These are phyloP conservation scores for Cepphus grylle DNA, from an alignment of 2,113 vertebrate genomes.

Conservation along the genomic window DNA sequence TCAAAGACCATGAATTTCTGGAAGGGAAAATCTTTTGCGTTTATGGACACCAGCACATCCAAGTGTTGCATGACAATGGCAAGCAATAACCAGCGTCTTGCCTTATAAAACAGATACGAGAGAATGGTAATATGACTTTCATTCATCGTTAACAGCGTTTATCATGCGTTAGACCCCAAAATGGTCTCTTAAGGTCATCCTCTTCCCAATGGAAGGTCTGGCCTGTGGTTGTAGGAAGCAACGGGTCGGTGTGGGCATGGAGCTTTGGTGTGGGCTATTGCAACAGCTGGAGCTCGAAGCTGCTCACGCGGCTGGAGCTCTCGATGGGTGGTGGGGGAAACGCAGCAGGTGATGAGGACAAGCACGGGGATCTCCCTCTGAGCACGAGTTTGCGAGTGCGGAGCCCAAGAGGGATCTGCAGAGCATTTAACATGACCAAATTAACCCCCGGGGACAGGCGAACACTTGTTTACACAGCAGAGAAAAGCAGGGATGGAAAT, in stretches of 20 bases:
- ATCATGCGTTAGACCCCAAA: not conserved
- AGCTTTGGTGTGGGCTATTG: not conserved
- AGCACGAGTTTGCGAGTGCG: not conserved
- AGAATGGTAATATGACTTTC: not conserved
- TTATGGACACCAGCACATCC: not conserved
- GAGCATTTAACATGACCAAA: conserved; percentile 58
- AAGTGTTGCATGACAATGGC: not conserved
- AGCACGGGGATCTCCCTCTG: not conserved
- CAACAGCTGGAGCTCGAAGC: not conserved
- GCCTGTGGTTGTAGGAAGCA: not conserved
- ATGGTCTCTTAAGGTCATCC: not conserved
- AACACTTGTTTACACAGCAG: conserved; percentile 74
- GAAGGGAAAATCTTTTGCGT: not conserved
- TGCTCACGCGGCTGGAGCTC: not conserved
- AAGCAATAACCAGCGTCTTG: not conserved
- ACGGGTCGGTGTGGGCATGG: not conserved
- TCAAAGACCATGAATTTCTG: not conserved
- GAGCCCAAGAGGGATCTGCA: conserved; percentile 30
- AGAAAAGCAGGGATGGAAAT: conserved; percentile 70
- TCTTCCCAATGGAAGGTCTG: not conserved
- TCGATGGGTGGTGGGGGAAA: not conserved
- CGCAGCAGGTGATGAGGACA: rapidly evolving
- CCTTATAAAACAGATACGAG: not conserved
- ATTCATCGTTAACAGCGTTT: not conserved
- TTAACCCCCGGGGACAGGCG: conserved; percentile 69